These are phyloP conservation scores for Siniperca knerii DNA, from an alignment of 2,113 vertebrate genomes.

Conservation along the genomic window DNA sequence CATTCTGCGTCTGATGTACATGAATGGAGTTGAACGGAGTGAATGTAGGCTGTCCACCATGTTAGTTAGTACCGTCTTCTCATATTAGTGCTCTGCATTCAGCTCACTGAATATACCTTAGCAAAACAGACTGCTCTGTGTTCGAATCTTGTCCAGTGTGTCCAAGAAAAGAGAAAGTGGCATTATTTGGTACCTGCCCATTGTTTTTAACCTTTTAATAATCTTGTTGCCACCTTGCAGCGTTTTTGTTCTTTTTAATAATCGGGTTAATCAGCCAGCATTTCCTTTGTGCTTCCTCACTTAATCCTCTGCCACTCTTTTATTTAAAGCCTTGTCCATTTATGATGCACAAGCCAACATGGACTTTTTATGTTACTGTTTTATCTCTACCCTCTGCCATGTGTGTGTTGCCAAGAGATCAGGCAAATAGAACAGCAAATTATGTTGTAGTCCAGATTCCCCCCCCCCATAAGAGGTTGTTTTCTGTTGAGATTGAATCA, in stretches of 20 bases:
- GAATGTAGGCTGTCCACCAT: constrained; percentile 63
- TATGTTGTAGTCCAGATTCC: constrained; percentile 10
- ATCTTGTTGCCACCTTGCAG: constrained; percentile 42
- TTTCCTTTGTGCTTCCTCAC: constrained; percentile 43
- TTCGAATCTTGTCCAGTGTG: constrained; percentile 40
- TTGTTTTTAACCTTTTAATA: constrained; percentile 47
- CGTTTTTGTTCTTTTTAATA: constrained; percentile 44
- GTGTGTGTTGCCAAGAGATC: constrained; percentile 17
- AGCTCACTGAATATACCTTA: constrained; percentile 40
- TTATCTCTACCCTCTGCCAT: neutral
- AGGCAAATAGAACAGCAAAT: neutral
- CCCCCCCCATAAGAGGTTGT: neutral
- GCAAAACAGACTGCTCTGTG: constrained; percentile 21
- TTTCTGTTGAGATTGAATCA: constrained; percentile 39
- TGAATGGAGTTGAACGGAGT: constrained; percentile 64
- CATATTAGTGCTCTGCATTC: constrained; percentile 46
- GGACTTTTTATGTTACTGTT: constrained; percentile 19
- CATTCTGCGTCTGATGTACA: constrained; percentile 45
- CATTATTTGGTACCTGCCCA: constrained; percentile 29
- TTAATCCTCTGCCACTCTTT: constrained; percentile 35
- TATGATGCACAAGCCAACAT: constrained; percentile 20
- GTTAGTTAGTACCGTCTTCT: constrained; percentile 46
- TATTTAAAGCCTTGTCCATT: constrained; percentile 50
- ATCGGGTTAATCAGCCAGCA: neutral
- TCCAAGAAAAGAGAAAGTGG: constrained; percentile 33